Evolutionary conservation across 2,113 vertebrate species (phyloP).

Genomic region (Gambusia holbrooki): DNA sequence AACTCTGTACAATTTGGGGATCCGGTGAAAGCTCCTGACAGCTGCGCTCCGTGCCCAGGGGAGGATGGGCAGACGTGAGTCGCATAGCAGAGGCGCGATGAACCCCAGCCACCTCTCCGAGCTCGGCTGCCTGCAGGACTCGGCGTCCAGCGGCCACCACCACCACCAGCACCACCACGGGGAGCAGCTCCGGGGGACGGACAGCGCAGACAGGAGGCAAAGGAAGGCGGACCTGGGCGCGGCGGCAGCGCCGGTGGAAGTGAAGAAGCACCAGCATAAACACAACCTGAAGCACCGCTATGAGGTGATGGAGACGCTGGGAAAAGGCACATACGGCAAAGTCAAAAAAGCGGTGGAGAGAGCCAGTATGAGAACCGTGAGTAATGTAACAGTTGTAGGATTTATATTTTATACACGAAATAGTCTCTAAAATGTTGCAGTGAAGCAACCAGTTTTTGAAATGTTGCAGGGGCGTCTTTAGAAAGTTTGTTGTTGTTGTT

Average conservation of each 20-base stretch:
- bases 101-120: conserved; percentile 57
- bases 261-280: conserved; percentile 85
- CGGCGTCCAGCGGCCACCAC: conserved; percentile 42
- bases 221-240: conserved; percentile 6
- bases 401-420: too few relatives aligned
- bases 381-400: conserved; percentile 20
- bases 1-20: background rate
- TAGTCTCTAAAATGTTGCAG: background rate
- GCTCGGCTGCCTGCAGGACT: conserved; percentile 63
- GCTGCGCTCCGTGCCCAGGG: conserved; percentile 40
- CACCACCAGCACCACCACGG: conserved; percentile 29
- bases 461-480: too few relatives aligned
- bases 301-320: conserved; percentile 83
- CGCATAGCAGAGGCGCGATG: conserved; percentile 64
- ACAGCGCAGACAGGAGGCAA: conserved; percentile 20
- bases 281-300: conserved; percentile 84
- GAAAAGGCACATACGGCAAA: conserved; percentile 83
- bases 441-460: too few relatives aligned
- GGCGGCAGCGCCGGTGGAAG: conserved; percentile 45
- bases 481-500: too few relatives aligned
- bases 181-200: conserved; percentile 17
- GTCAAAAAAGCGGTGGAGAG: conserved; percentile 83
- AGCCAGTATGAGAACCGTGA: conserved; percentile 75
- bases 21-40: conserved; percentile 25
- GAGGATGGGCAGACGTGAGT: conserved; percentile 75